Base-by-base conservation (phyloP, 2,797 vertebrate genomes). In the Sebastes oblongus region DNA sequence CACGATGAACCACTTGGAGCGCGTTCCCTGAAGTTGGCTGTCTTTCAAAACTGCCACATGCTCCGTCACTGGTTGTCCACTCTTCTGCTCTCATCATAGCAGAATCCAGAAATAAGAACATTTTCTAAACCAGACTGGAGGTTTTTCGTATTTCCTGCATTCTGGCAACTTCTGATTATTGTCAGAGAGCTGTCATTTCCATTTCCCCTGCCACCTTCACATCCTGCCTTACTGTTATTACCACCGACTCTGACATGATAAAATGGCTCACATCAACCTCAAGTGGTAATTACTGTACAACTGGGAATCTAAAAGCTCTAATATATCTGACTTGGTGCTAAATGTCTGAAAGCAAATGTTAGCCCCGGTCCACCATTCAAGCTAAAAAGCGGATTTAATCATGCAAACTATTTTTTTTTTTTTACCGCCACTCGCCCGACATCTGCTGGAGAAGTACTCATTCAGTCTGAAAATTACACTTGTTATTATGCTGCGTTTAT, bases 241-340 rank as follows among this genome's bases (percentile, higher is more conserved):
- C 3, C 24, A n/a, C 29, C 56, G n/a, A 54, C 72, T 29, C 39
- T 68, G 78, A 60, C 56, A 27, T 46, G 30, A 34, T 60, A 8
- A 61, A 78, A 66, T 27, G 14, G 16, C 56, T 30, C 64, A 13
- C 5, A 8, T 27, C 60, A 70, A 30, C 29, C 39, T 22, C 12
- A 56, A 68, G 66, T 61, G 61, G 73, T 72, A 34, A 82, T 88
- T 81, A 81, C 25, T 1, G 12, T 29, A 16, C 65, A 52, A 0
- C 32, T 27, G 69, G 18, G 36, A 66, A 24, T 65, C 64, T 60
- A 42, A 34, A 69, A 68, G 62, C 77, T 66, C 34, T 46, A 16
- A 74, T 65, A 24, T 8, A 32, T 78, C 62, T 24, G 54, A 62
- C 3, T 8, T 8, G 18, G 18, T 18, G 65, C 30, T 34, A 20